Percentiles rank a stretch among this genome's conserved stretches.
phyloP scores from a whole-genome alignment of 2,888 invertebrate species.

The Drosophila helvetica region DNA sequence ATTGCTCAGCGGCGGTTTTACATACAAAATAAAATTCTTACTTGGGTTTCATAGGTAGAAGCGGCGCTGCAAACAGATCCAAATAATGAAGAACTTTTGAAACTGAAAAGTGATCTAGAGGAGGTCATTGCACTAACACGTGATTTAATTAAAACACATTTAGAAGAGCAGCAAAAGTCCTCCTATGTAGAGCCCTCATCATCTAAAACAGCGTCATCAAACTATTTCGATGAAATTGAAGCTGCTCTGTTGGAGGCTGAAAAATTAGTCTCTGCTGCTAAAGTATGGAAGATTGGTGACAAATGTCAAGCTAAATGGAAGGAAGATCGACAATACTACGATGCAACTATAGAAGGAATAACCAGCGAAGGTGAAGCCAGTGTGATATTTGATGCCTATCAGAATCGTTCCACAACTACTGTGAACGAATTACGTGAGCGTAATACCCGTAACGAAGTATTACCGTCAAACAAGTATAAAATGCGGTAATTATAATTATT shows the following conservation, averaged over 20 bases:
- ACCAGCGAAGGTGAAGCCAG: slow-evolving; percentile 92
- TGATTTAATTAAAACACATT: slow-evolving; percentile 93
- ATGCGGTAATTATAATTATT: background rate
- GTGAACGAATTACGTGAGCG: slow-evolving; percentile 87
- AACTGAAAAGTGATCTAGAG: slow-evolving; percentile 95
- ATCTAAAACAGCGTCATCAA: slow-evolving; percentile 81
- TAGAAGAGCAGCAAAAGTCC: slow-evolving; percentile 88
- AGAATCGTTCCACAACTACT: slow-evolving; percentile 92
- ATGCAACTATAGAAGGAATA: slow-evolving; percentile 94
- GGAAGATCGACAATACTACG: slow-evolving; percentile 95
- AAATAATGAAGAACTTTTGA: slow-evolving; percentile 95
- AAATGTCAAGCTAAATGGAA: slow-evolving; percentile 96
- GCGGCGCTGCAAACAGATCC: slow-evolving; percentile 97
- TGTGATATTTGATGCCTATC: slow-evolving; percentile 95
- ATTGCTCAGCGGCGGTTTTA: too few species aligned
- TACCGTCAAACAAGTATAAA: slow-evolving; percentile 82
- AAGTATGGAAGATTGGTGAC: slow-evolving; percentile 95
- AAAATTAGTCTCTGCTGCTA: slow-evolving; percentile 84
- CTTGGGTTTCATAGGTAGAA: slow-evolving; percentile 89
- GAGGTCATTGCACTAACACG: slow-evolving; percentile 97
- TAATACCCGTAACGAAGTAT: slow-evolving; percentile 85
- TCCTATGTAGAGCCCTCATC: slow-evolving; percentile 85
- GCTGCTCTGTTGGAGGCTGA: slow-evolving; percentile 89
- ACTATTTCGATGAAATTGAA: slow-evolving; percentile 88
- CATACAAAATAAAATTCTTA: too few species aligned